Evolutionary conservation across 2,888 invertebrate genomes (phyloP).

Genomic region (Phortica magna): DNA sequence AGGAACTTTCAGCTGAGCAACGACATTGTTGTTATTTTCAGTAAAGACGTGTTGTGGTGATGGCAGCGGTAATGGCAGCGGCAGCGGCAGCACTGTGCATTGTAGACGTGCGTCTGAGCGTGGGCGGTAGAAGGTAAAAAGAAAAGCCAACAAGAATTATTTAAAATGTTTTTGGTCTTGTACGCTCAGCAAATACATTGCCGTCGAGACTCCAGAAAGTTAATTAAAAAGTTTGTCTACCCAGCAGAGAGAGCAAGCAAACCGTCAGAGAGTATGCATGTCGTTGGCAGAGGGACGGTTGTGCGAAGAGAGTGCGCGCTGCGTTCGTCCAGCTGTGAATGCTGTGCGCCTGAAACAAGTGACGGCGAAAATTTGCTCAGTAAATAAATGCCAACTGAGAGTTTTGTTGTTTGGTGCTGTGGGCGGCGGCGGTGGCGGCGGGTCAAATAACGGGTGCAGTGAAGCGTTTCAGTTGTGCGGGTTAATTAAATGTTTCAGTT

Average conservation of each 20-base stretch:
- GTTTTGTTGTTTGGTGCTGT: conserved; percentile 36
- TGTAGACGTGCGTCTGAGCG: conserved; percentile 36
- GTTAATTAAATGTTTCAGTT: conserved; percentile 59
- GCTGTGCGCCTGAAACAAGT: conserved; percentile 67
- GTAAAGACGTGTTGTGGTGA: background rate
- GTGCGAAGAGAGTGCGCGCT: background rate
- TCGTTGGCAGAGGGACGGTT: background rate
- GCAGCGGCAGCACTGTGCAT: conserved; percentile 30
- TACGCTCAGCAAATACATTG: conserved; percentile 1
- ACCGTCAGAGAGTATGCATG: background rate
- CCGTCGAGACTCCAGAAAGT: conserved; percentile 55
- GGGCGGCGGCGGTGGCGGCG: background rate
- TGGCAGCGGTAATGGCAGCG: conserved; percentile 1
- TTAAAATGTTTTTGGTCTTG: conserved; percentile 11
- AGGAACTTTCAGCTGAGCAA: conserved; percentile 54
- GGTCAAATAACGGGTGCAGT: too few relatives aligned
- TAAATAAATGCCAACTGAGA: background rate
- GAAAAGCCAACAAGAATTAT: conserved; percentile 11
- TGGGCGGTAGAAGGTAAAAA: background rate
- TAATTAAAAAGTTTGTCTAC: conserved; percentile 64
- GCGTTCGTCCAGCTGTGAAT: conserved; percentile 31
- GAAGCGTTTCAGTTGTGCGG: conserved; percentile 30
- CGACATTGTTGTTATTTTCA: background rate
- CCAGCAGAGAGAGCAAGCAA: background rate
- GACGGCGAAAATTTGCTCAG: conserved; percentile 57